Conservation (phyloP, 1,140 invertebrate genomes). For the Adoxophyes honmai region DNA sequence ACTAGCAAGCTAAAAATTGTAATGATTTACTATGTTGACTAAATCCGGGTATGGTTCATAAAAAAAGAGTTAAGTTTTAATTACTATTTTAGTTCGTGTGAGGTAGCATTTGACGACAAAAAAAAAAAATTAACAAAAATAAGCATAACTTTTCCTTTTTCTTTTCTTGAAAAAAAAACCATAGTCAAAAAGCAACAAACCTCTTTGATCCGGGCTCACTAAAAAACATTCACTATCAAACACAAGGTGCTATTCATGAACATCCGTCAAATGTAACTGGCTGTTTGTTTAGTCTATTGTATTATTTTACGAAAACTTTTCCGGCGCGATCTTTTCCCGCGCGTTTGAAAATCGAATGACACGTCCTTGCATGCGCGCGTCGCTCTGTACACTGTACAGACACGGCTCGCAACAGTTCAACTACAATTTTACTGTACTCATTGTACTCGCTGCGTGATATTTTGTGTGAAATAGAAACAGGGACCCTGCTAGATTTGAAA, state of each 20-base stretch:
- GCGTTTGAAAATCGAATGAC: not conserved
- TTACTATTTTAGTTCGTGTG: too few relatives aligned
- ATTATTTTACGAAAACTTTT: not conserved
- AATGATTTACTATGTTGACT: too few relatives aligned
- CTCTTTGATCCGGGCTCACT: not conserved
- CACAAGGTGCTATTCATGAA: slow-evolving; percentile 3
- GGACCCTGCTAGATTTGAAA: not conserved
- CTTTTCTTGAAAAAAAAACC: not conserved
- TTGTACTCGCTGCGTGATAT: not conserved
- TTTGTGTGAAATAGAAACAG: not conserved
- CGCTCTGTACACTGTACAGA: not conserved
- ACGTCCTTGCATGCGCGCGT: slow-evolving; percentile 7
- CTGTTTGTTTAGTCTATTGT: slow-evolving; percentile 7
- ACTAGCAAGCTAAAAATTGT: too few relatives aligned
- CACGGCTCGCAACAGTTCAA: not conserved
- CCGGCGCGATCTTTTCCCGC: slow-evolving; percentile 7
- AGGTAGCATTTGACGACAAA: too few relatives aligned
- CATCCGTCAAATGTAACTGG: not conserved
- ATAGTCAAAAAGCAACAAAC: not conserved
- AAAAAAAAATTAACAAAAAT: too few relatives aligned
- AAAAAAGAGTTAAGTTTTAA: too few relatives aligned
- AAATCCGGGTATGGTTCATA: too few relatives aligned
- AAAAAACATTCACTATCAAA: slow-evolving; percentile 6
- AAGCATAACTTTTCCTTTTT: too few relatives aligned
- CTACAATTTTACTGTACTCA: not conserved